A percentile compares a stretch with the other conserved stretches of the same genome.
These are phyloP conservation scores for Enteromius treurensis DNA, from an alignment of 2,797 vertebrate species.

Conservation along the genomic window DNA sequence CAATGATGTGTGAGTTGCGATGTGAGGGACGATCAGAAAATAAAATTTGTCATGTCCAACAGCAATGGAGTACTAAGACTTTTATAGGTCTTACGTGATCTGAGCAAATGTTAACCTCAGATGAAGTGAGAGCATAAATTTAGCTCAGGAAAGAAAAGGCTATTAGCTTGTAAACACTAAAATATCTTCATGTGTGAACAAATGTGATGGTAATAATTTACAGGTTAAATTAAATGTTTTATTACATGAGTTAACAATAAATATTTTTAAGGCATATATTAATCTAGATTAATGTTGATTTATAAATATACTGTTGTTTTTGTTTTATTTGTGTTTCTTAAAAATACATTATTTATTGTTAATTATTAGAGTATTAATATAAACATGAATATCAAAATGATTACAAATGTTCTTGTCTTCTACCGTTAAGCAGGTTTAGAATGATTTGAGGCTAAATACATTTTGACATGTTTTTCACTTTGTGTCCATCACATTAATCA, in stretches of 20 bases:
- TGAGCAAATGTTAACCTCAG: slow-evolving; percentile 30
- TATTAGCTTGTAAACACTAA: not conserved
- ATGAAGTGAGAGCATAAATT: slow-evolving; percentile 33
- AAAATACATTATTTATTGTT: not conserved
- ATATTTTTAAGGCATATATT: not conserved
- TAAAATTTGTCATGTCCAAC: slow-evolving; percentile 32
- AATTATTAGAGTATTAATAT: not conserved
- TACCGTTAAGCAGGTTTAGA: not conserved
- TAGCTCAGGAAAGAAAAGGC: slow-evolving; percentile 13
- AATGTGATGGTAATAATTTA: not conserved
- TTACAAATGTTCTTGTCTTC: not conserved
- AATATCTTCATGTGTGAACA: not conserved
- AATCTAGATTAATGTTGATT: not conserved
- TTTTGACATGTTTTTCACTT: not conserved
- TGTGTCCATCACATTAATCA: not conserved
- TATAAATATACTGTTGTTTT: not conserved
- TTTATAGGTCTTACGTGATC: slow-evolving; percentile 32
- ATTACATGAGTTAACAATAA: not conserved
- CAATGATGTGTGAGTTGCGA: slow-evolving; percentile 23
- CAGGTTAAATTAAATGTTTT: not conserved
- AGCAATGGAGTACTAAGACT: slow-evolving; percentile 5
- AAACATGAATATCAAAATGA: not conserved
- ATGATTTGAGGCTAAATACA: not conserved
- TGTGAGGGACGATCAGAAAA: slow-evolving; percentile 18
- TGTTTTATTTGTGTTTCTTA: not conserved